phyloP scores from a whole-genome alignment of 2,797 vertebrate genomes.

The Enteromius anoplus region DNA sequence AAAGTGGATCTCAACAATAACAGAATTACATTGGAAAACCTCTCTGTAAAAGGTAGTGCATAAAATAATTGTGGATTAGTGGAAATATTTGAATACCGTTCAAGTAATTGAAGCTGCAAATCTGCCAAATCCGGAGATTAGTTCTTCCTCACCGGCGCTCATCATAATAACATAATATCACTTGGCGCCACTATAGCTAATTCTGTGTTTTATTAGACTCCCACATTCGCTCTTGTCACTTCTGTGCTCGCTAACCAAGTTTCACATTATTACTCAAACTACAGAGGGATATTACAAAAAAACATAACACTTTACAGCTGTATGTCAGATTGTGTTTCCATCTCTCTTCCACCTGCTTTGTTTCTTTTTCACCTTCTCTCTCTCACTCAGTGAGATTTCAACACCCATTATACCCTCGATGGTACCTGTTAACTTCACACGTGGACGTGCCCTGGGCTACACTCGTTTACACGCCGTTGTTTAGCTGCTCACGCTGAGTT shows the following conservation, averaged over 20 bases:
- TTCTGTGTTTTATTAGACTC: slow-evolving; percentile 26
- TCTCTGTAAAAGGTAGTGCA: not conserved
- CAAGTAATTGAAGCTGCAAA: not conserved
- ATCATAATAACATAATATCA: not conserved
- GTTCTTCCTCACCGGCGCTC: not conserved
- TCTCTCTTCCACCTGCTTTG: slow-evolving; percentile 28
- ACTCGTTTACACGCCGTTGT: slow-evolving; percentile 15
- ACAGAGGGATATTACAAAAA: not conserved
- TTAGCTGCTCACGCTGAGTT: slow-evolving; percentile 16
- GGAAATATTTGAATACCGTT: not conserved
- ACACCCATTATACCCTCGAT: slow-evolving; percentile 21
- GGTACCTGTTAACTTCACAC: slow-evolving; percentile 41
- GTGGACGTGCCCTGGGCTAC: not conserved
- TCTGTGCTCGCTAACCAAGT: slow-evolving; percentile 35
- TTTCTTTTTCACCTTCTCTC: slow-evolving; percentile 11
- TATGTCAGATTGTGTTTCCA: slow-evolving; percentile 32
- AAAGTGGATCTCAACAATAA: not conserved
- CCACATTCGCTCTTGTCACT: slow-evolving; percentile 31
- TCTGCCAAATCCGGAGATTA: not conserved
- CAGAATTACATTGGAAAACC: not conserved
- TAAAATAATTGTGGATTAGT: not conserved
- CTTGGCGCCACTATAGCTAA: not conserved
- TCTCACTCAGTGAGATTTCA: slow-evolving; percentile 27
- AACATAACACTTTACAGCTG: slow-evolving; percentile 41
- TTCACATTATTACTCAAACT: slow-evolving; percentile 39